Percentiles rank a stretch among this genome's conserved stretches.
phyloP scores from a whole-genome alignment of 2,888 invertebrate genomes.

The Argyresthia albistria region DNA sequence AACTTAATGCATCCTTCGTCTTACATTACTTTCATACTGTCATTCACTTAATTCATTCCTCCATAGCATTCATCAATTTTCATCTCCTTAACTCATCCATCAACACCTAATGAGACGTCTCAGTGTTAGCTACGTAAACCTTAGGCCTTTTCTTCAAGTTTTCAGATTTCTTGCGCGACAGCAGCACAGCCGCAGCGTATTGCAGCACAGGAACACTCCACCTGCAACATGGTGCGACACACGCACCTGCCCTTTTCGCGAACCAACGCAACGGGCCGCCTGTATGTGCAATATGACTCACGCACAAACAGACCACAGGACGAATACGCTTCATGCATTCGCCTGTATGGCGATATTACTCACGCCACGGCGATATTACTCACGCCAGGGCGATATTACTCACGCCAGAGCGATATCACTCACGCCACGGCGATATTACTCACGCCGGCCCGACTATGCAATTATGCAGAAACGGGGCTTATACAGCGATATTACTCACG shows the following conservation, averaged over 20 bases:
- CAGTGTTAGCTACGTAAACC: neutral
- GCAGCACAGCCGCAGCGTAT: neutral
- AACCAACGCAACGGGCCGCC: neutral
- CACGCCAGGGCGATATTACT: no score
- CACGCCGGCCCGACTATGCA: no score
- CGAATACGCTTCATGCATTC: no score
- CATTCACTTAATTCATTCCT: neutral
- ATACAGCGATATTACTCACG: no score
- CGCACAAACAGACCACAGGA: no score
- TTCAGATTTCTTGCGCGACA: neutral
- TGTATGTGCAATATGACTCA: no score
- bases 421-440: no score
- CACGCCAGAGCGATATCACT: no score
- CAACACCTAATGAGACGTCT: neutral
- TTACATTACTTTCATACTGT: neutral
- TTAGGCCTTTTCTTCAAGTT: neutral
- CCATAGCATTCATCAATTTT: neutral
- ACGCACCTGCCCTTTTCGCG: neutral
- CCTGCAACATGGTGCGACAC: conserved; percentile 1
- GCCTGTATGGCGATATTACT: no score
- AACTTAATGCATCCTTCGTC: neutral
- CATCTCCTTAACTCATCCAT: neutral
- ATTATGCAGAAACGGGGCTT: no score
- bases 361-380: no score
- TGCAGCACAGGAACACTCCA: neutral